Percentiles rank a stretch among this genome's conserved stretches.
phyloP scores from a whole-genome alignment of 2,797 vertebrate species.

The Sebastes hopkinsi region DNA sequence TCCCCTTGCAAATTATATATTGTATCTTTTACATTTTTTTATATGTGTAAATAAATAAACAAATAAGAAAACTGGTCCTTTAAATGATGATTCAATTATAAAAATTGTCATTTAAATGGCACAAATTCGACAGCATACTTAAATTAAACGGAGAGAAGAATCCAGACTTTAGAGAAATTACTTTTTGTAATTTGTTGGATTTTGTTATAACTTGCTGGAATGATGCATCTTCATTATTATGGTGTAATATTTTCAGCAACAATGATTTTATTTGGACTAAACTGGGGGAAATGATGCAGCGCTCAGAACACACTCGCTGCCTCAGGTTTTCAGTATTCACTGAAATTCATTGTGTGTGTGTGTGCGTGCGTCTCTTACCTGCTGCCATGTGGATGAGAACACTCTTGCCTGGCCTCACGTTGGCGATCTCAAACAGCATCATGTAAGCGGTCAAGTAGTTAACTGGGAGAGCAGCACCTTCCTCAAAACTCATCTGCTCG shows the following conservation, averaged over 20 bases:
- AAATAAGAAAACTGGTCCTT: too few species aligned
- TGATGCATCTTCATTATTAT: background rate
- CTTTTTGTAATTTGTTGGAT: background rate
- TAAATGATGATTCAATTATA: background rate
- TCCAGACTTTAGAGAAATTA: background rate
- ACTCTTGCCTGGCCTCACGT: slow-evolving; percentile 88
- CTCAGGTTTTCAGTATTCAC: background rate
- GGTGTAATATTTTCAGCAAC: background rate
- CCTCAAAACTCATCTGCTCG: slow-evolving; percentile 91
- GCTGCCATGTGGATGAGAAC: slow-evolving; percentile 94
- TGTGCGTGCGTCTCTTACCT: slow-evolving; percentile 73
- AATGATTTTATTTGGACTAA: background rate
- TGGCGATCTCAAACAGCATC: slow-evolving; percentile 91
- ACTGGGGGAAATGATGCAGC: too few species aligned
- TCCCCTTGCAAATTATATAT: too few species aligned
- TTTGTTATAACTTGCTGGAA: background rate
- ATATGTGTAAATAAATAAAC: too few species aligned
- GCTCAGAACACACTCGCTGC: background rate
- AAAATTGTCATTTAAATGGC: background rate
- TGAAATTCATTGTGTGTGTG: too few species aligned
- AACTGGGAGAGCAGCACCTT: slow-evolving; percentile 87
- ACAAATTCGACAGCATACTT: background rate
- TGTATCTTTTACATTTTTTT: too few species aligned
- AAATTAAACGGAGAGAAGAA: background rate
- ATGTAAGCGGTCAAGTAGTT: slow-evolving; percentile 93